A percentile compares a stretch with the other conserved stretches of the same genome.
Conservation (phyloP, 2,888 invertebrate species). For the Ligdia adustata region DNA sequence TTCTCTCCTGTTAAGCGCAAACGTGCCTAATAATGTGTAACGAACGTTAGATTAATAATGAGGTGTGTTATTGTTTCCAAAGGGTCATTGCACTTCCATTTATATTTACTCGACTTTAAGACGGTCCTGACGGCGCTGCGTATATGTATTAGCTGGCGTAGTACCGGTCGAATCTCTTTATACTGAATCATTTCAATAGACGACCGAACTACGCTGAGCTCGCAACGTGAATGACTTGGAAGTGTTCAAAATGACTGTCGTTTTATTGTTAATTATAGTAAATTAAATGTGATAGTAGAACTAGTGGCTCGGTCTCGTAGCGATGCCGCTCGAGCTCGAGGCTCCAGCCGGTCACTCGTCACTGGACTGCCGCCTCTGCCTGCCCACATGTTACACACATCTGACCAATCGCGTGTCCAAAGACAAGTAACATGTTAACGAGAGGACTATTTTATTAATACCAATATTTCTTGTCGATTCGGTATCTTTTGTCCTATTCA, state of each 20-base stretch:
- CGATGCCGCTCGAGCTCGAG: conserved; percentile 43
- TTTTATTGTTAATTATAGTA: conserved; percentile 61
- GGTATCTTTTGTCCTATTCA: conserved; percentile 56
- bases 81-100: conserved; percentile 66
- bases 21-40: conserved; percentile 73
- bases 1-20: conserved; percentile 67
- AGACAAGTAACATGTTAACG: too few species aligned
- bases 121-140: conserved; percentile 19
- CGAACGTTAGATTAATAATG: conserved; percentile 60
- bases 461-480: conserved; percentile 44
- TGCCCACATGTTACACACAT: conserved; percentile 26
- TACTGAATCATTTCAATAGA: too few species aligned
- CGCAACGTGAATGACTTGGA: conserved; percentile 47
- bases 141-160: background rate
- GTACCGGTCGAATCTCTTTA: background rate
- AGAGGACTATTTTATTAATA: conserved; percentile 60
- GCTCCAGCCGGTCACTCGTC: conserved; percentile 33
- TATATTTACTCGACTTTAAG: conserved; percentile 49
- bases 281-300: conserved; percentile 72
- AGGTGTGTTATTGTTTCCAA: conserved; percentile 57
- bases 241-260: conserved; percentile 70
- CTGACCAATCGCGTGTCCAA: too few species aligned
- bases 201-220: background rate
- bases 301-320: conserved; percentile 59
- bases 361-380: background rate